Conservation (phyloP, 2,888 invertebrate genomes). For the Leptopterna dolabrata region DNA sequence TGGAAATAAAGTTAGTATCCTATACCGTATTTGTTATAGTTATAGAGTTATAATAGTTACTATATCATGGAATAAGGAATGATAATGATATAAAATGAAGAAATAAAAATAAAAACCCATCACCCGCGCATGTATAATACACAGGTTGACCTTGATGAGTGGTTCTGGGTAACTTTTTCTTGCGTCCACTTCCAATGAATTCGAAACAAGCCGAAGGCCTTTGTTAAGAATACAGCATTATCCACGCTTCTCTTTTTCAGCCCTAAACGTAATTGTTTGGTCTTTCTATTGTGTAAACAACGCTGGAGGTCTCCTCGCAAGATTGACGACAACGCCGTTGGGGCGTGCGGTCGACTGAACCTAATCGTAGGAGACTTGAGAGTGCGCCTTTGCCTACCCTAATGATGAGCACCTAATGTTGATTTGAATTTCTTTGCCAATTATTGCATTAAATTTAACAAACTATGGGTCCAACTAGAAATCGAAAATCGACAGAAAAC, state of each 20-base stretch:
- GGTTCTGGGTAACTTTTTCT: background rate
- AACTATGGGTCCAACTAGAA: too few relatives aligned
- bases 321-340: background rate
- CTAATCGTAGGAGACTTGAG: background rate
- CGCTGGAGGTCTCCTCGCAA: constrained; percentile 19
- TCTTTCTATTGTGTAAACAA: constrained; percentile 20
- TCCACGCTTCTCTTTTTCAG: background rate
- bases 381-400: background rate
- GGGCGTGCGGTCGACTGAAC: background rate
- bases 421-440: too few relatives aligned
- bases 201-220: background rate
- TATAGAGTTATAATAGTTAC: too few relatives aligned
- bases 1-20: too few relatives aligned
- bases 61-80: too few relatives aligned
- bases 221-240: background rate
- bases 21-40: too few relatives aligned
- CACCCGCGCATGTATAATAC: too few relatives aligned
- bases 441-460: too few relatives aligned
- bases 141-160: background rate
- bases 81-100: too few relatives aligned
- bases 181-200: background rate
- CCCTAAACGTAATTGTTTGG: background rate
- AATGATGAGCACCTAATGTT: background rate
- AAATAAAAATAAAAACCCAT: too few relatives aligned
- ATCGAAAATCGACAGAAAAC: too few relatives aligned